A percentile compares a stretch with the other conserved stretches of the same genome.
Conservation (phyloP, 2,888 invertebrate species). For the Poecilobothrus nobilitatus region DNA sequence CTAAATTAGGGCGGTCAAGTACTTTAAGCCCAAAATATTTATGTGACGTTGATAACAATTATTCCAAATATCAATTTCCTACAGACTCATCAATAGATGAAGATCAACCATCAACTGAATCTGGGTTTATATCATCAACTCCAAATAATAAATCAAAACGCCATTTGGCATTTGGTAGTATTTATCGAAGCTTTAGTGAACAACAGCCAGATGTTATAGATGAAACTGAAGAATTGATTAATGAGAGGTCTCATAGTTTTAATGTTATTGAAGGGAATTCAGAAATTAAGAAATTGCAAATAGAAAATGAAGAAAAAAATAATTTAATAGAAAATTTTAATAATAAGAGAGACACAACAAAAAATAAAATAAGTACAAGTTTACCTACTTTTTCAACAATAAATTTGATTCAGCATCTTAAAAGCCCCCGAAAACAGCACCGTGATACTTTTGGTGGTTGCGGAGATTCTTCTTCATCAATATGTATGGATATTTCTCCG, state of each 20-base stretch:
- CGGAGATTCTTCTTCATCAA: neutral
- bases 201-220: neutral
- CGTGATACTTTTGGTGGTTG: neutral
- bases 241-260: conserved; percentile 7
- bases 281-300: neutral
- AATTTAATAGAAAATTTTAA: neutral
- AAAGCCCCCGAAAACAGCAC: neutral
- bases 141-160: neutral
- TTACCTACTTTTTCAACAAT: neutral
- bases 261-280: neutral
- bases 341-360: neutral
- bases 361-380: neutral
- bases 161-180: neutral
- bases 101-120: too few species aligned
- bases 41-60: neutral
- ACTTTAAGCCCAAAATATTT: neutral
- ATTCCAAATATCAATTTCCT: neutral
- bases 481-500: neutral
- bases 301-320: neutral
- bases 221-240: neutral
- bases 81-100: too few species aligned
- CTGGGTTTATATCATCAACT: neutral
- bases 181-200: conserved; percentile 8
- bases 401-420: neutral
- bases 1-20: neutral